Percentiles rank a stretch among this genome's conserved stretches.
These are phyloP conservation scores for Cromileptes altivelis DNA, from an alignment of 2,113 vertebrate species.

Conservation along the genomic window DNA sequence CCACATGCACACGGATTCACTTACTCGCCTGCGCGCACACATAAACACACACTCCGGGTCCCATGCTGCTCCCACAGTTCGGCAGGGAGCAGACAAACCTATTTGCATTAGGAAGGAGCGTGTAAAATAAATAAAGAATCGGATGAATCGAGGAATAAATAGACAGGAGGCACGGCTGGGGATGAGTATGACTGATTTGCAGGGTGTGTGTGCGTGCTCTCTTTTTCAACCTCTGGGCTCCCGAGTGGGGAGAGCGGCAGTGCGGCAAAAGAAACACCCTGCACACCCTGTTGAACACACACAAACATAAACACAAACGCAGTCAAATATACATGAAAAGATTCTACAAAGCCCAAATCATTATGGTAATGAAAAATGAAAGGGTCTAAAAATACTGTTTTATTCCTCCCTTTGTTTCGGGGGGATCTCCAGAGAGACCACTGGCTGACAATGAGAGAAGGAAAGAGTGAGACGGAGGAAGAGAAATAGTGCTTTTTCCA, in stretches of 20 bases:
- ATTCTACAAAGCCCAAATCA: constrained; percentile 75
- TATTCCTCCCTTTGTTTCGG: constrained; percentile 75
- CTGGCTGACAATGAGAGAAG: constrained; percentile 57
- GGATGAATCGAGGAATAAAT: constrained; percentile 83
- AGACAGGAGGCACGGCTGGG: constrained; percentile 76
- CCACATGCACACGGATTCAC: constrained; percentile 35
- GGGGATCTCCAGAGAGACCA: constrained; percentile 69
- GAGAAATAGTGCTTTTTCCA: constrained; percentile 18
- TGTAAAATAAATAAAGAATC: constrained; percentile 85
- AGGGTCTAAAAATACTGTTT: constrained; percentile 81
- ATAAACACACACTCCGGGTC: constrained; percentile 53
- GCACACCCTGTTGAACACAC: constrained; percentile 67
- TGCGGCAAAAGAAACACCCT: constrained; percentile 64
- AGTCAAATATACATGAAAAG: constrained; percentile 79
- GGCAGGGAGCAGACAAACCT: constrained; percentile 74
- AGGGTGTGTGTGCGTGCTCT: constrained; percentile 42
- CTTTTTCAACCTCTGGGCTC: constrained; percentile 69
- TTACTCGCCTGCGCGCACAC: constrained; percentile 14
- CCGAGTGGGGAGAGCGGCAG: constrained; percentile 53
- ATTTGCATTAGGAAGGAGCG: constrained; percentile 81
- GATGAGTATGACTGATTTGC: constrained; percentile 72
- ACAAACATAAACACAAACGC: constrained; percentile 53
- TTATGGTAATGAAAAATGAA: constrained; percentile 84
- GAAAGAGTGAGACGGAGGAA: constrained; percentile 18
- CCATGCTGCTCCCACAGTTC: constrained; percentile 71